phyloP scores from a whole-genome alignment of 2,888 invertebrate species.

The Sesamia inferens region DNA sequence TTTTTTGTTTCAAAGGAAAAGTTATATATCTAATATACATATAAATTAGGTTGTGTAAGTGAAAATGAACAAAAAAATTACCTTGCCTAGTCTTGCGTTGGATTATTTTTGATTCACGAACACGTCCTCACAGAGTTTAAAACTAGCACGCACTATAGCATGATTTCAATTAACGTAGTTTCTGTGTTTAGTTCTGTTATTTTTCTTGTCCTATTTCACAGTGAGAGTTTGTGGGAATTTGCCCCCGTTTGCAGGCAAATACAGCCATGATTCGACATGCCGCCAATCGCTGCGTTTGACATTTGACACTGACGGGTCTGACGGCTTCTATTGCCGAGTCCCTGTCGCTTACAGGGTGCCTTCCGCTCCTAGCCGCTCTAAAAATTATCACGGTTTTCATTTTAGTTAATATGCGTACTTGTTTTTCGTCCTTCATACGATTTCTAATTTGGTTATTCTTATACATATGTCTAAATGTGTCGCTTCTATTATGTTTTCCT shows the following conservation, averaged over 20 bases:
- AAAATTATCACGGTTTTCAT: conserved; percentile 5
- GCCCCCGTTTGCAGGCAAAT: conserved; percentile 26
- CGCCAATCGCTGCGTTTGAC: conserved; percentile 34
- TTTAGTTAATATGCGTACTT: not conserved
- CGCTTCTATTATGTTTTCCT: not conserved
- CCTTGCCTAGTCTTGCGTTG: not conserved
- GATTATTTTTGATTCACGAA: not conserved
- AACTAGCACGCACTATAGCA: not conserved
- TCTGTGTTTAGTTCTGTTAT: not conserved
- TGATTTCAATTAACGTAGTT: not conserved
- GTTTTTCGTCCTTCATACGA: not conserved
- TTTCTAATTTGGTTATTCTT: not conserved
- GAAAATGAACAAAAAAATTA: conserved; percentile 1
- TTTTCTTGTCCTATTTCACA: conserved; percentile 5
- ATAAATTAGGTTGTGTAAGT: conserved; percentile 1
- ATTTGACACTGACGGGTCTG: conserved; percentile 42
- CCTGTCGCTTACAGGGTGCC: conserved; percentile 30
- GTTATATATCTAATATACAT: conserved; percentile 14
- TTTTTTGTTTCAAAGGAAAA: conserved; percentile 21
- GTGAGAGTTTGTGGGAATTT: not conserved
- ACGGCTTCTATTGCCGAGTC: conserved; percentile 28
- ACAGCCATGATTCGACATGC: conserved; percentile 42
- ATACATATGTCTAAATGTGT: not conserved
- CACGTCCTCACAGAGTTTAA: not conserved
- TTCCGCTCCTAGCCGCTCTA: conserved; percentile 4